phyloP scores from a whole-genome alignment of 2,888 invertebrate genomes.

The Microctonus hyperodae region DNA sequence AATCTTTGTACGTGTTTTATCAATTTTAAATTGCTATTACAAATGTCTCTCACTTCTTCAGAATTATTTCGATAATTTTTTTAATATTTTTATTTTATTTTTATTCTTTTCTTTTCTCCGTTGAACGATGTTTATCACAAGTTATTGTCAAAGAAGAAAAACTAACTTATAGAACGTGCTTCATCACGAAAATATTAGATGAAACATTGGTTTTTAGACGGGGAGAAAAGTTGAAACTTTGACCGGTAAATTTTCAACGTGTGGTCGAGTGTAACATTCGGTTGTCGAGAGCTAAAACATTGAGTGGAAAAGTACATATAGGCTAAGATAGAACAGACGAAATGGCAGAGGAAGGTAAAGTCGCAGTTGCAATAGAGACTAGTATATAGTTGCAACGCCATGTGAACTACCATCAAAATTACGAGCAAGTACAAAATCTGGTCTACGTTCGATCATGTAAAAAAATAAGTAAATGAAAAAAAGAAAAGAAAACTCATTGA shows the following conservation, averaged over 20 bases:
- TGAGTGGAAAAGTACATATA: constrained; percentile 14
- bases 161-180: constrained; percentile 20
- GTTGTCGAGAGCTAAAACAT: constrained; percentile 19
- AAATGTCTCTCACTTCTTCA: not conserved
- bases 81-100: not conserved
- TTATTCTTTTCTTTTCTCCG: not conserved
- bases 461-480: not conserved
- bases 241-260: constrained; percentile 33
- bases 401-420: constrained; percentile 13
- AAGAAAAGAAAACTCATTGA: not conserved
- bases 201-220: constrained; percentile 11
- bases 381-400: not conserved
- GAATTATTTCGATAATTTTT: not conserved
- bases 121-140: constrained; percentile 1
- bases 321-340: not conserved
- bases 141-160: not conserved
- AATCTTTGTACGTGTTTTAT: not conserved
- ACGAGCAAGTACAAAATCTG: not conserved
- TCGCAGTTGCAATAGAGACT: constrained; percentile 13
- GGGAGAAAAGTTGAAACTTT: constrained; percentile 18
- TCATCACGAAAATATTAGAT: constrained; percentile 18
- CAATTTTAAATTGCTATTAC: not conserved
- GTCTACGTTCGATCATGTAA: not conserved
- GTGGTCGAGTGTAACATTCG: constrained; percentile 32
- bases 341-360: not conserved